Evolutionary conservation across 2,888 invertebrate genomes (phyloP).

Genomic region (Caenorhabditis wallacei): DNA sequence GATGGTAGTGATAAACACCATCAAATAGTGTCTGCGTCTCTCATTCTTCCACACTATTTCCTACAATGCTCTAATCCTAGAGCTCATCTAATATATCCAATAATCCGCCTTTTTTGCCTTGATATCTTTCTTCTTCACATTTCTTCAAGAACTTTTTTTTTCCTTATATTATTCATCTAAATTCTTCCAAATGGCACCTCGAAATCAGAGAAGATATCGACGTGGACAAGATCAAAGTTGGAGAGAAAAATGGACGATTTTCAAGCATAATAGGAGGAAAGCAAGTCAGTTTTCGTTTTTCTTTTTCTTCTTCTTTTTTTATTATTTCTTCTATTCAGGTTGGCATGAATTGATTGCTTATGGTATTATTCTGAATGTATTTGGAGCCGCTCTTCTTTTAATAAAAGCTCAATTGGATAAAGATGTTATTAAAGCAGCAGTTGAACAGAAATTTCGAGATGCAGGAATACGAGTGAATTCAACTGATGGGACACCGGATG

Average conservation of each 20-base stretch:
- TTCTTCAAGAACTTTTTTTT: slow-evolving; percentile 30
- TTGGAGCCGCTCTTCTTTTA: slow-evolving; percentile 69
- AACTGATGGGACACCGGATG: slow-evolving; percentile 38
- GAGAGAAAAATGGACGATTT: slow-evolving; percentile 73
- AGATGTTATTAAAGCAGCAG: slow-evolving; percentile 70
- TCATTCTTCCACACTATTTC: not conserved
- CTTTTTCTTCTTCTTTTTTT: not conserved
- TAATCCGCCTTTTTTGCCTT: slow-evolving; percentile 47
- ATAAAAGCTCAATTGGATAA: slow-evolving; percentile 74
- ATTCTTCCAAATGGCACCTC: slow-evolving; percentile 40
- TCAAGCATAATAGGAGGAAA: slow-evolving; percentile 71
- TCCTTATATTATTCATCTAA: slow-evolving; percentile 16
- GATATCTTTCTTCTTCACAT: slow-evolving; percentile 13
- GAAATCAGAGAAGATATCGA: slow-evolving; percentile 55
- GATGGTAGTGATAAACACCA: slow-evolving; percentile 52
- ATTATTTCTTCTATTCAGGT: slow-evolving; percentile 49
- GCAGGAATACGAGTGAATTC: slow-evolving; percentile 66
- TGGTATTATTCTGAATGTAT: slow-evolving; percentile 68
- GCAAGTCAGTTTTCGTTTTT: slow-evolving; percentile 59
- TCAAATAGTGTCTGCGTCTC: slow-evolving; percentile 33
- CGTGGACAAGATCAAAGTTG: slow-evolving; percentile 65
- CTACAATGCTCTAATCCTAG: slow-evolving; percentile 42
- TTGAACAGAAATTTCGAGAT: slow-evolving; percentile 69
- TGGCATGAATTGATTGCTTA: slow-evolving; percentile 71
- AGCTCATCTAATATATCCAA: slow-evolving; percentile 56